A percentile compares a stretch with the other conserved stretches of the same genome.
phyloP scores from a whole-genome alignment of 2,797 vertebrate genomes.

The Acipenser transmontanus region DNA sequence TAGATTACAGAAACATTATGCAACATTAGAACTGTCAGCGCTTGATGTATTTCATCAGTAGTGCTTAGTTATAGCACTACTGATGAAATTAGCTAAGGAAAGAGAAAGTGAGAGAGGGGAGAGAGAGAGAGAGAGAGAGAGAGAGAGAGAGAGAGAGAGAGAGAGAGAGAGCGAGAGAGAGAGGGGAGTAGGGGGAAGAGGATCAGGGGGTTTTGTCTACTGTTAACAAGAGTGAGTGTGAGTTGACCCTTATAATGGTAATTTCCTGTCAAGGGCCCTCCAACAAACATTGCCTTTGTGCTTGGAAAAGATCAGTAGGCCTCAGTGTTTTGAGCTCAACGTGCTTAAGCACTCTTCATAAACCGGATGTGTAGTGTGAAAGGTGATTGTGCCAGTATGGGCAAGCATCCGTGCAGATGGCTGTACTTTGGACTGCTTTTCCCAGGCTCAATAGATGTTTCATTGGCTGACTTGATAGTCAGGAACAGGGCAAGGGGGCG shows the following conservation, averaged over 20 bases:
- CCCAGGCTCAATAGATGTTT: constrained; percentile 68
- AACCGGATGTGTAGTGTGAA: constrained; percentile 76
- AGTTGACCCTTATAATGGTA: constrained; percentile 68
- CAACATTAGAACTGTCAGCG: too few species aligned
- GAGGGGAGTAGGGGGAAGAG: too few species aligned
- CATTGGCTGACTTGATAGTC: constrained; percentile 56
- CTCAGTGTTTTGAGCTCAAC: constrained; percentile 64
- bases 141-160: too few species aligned
- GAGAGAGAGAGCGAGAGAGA: too few species aligned
- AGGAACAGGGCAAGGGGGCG: constrained; percentile 57
- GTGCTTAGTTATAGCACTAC: too few species aligned
- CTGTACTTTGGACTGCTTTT: constrained; percentile 44
- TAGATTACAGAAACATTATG: too few species aligned
- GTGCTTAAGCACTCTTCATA: constrained; percentile 56
- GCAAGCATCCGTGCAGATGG: constrained; percentile 67
- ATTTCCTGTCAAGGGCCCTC: constrained; percentile 79
- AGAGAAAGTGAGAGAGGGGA: too few species aligned
- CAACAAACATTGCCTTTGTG: constrained; percentile 72
- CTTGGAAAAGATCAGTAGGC: constrained; percentile 63
- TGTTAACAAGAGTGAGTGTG: constrained; percentile 45
- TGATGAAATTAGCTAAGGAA: too few species aligned
- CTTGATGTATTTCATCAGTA: too few species aligned
- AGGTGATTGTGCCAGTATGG: constrained; percentile 68
- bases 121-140: too few species aligned
- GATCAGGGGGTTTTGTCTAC: constrained; percentile 34